A percentile compares a stretch with the other conserved stretches of the same genome.
Evolutionary conservation across 1,140 invertebrate species (phyloP).

Genomic region (Drosophila burlai): DNA sequence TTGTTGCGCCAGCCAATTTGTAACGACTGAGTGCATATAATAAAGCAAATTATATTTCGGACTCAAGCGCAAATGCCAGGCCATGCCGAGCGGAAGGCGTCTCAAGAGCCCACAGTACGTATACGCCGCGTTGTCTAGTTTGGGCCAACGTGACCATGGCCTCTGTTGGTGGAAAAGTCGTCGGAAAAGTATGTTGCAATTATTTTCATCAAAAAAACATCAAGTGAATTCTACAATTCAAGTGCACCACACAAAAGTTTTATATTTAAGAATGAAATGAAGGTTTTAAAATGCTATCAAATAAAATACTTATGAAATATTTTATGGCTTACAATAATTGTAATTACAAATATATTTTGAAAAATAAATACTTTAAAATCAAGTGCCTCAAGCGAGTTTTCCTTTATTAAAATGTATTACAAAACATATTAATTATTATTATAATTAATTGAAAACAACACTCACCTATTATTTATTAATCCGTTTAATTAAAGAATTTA

Average conservation of each 20-base stretch:
- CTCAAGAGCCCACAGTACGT: constrained; percentile 59
- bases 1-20: constrained; percentile 70
- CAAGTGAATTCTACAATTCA: constrained; percentile 30
- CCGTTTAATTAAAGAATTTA: background rate
- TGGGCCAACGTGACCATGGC: constrained; percentile 66
- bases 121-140: constrained; percentile 48
- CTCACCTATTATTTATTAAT: no score
- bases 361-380: background rate
- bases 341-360: background rate
- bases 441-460: background rate
- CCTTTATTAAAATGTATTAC: background rate
- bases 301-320: background rate
- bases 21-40: constrained; percentile 75
- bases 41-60: constrained; percentile 77
- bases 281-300: background rate
- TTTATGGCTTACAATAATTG: no score
- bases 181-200: constrained; percentile 75
- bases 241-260: constrained; percentile 46
- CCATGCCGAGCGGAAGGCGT: constrained; percentile 57
- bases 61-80: constrained; percentile 51
- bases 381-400: background rate
- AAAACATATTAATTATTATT: background rate
- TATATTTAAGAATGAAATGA: background rate
- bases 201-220: constrained; percentile 71
- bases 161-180: constrained; percentile 50